Evolutionary conservation across 1,140 invertebrate species (phyloP).

Genomic region (Rhopalosiphum maidis): DNA sequence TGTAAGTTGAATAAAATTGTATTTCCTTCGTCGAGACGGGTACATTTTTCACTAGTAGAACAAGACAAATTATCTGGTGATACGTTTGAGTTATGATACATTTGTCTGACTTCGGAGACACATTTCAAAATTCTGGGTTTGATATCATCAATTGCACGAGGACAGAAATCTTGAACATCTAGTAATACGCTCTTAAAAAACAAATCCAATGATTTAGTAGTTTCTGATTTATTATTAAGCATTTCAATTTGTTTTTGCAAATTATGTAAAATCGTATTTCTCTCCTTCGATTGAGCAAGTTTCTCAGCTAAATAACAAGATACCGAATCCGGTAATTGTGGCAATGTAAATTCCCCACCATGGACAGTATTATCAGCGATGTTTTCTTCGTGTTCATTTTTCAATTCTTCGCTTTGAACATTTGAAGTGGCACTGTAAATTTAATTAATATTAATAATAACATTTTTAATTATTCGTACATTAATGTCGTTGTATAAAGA

Average conservation of each 20-base stretch:
- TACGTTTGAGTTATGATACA: background rate
- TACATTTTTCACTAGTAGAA: background rate
- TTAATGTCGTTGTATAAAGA: too few species aligned
- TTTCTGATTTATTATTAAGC: background rate
- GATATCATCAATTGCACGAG: background rate
- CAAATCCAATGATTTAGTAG: background rate
- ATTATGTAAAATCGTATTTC: background rate
- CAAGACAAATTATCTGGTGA: background rate
- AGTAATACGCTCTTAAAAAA: background rate
- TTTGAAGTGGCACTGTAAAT: background rate
- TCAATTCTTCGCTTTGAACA: background rate
- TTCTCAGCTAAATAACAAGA: slow-evolving; percentile 9
- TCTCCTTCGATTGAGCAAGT: background rate
- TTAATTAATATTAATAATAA: background rate
- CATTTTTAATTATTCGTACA: too few species aligned
- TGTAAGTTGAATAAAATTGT: background rate
- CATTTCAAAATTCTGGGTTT: background rate
- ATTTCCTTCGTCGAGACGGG: background rate
- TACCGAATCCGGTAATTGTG: background rate
- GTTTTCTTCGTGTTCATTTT: background rate
- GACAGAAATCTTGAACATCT: background rate
- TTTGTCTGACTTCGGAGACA: background rate
- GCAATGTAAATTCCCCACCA: background rate
- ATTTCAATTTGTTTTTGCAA: background rate
- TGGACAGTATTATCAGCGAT: background rate